Evolutionary conservation across 2,797 vertebrate genomes (phyloP), one percentile per base, ranked within the genome.

Genomic region (Labroides dimidiatus): DNA sequence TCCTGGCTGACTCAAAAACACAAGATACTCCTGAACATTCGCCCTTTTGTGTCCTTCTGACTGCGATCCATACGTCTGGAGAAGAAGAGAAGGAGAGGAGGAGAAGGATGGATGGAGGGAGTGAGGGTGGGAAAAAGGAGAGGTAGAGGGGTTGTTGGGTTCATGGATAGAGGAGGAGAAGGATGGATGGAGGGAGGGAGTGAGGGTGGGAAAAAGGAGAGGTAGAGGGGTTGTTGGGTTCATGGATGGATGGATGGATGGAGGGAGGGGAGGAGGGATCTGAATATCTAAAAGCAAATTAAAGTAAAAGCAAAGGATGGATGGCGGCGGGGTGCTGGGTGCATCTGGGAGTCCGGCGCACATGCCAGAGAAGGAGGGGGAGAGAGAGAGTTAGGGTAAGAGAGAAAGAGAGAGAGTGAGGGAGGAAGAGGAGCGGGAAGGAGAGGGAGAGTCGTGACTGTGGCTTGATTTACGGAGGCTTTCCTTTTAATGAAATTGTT

Each of bases 401-500:
- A 93, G 92, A 91, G 89, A 91, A 91, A 85, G 86, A 79, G 89
- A 94, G 94, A 94, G 64, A 49, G 51, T 42, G 56, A 30, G 30
- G 41, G 66, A 82, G 92, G 91, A 92, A 93, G 94, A 93, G 93
- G 94, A 89, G 69, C 15, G 87, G 94, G 94, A 94, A 94, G 91
- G 95, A 79, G 72, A 91, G 93, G 94, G 93, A 93, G 93, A 95
- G 92, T 93, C 89, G 94, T 98, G 97, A 96, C 96, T 95, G 95
- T 74, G 69, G 93, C 88, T 93, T 99, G 97, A 99, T 99, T 99
- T 99, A 98, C 96, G 94, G 95, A 96, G 95, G 95, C 96, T 96
- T 96, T 96, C 93, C 96, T 94, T 97, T 99, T 92, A 99, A 99
- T 98, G 96, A 99, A 99, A 99, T 98, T 98, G 97, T 99, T 98